Base-by-base conservation (phyloP, 1,140 invertebrate genomes). In the Agrilus planipennis region DNA sequence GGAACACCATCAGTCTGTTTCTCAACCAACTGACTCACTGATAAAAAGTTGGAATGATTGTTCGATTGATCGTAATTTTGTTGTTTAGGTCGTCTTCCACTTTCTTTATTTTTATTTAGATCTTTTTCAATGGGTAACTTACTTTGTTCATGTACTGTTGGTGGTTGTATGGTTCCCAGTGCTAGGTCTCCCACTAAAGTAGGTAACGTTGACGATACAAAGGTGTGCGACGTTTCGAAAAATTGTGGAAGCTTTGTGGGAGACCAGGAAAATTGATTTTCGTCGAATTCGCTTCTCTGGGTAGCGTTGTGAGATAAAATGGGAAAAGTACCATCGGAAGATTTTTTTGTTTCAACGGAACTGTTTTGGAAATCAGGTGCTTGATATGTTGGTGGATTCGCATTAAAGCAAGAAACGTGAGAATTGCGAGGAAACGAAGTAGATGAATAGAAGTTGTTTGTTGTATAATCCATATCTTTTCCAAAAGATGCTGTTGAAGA, bases 1-100 rank as follows among this genome's bases (percentile, higher is more conserved):
- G 54, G 46, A 17, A 39, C 47, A 17, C 12, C 27, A 34, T 70
- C 69, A 2, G 57, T 62, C 46, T 73, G 74, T 41, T 65, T 67
- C 43, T 79, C 74, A 9, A 79, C 73, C 7, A 79, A 50, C 45
- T 79, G 75, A 59, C 75, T 79, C 0, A 79, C 76, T 0, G 76
- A 79, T 4, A 79, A 49, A 35, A 77, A 77, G 38, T 56, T 63
- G 10, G 42, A 47, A 23, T 53, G 51, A 21, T 46, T 43, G n/a
- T n/a, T n/a, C n/a, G n/a, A n/a, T n/a, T n/a, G n/a, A 40, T 48
- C 47, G 43, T 49, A 46, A 22, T 21, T 48, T 34, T 39, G 18
- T 12, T n/a, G 15, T 40, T 54, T 27, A 49, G 30, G 11, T 54
- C 47, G 45, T 60, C 55, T 22, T 64, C n/a, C 18, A 25, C 40